A percentile compares a stretch with the other conserved stretches of the same genome.
These are phyloP conservation scores for Cephonodes hylas DNA, from an alignment of 2,888 invertebrate genomes.

Conservation along the genomic window DNA sequence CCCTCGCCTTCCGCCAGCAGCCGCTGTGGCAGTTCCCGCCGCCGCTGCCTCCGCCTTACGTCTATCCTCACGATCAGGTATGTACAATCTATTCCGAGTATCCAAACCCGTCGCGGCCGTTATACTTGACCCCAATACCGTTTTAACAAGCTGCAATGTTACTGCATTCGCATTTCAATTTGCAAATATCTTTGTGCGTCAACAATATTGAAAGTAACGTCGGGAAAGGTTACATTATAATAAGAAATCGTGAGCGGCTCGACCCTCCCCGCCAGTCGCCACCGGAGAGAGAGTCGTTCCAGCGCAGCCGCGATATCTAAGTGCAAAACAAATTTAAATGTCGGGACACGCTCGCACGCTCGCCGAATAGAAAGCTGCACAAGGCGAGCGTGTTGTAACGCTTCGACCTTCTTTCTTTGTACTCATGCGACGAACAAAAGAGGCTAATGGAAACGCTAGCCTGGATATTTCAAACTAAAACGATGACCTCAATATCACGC, in stretches of 20 bases:
- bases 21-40: slow-evolving; percentile 93
- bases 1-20: slow-evolving; percentile 84
- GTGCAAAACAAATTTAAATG: slow-evolving; percentile 78
- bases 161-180: slow-evolving; percentile 46
- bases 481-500: slow-evolving; percentile 69
- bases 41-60: slow-evolving; percentile 88
- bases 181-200: slow-evolving; percentile 35
- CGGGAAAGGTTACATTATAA: slow-evolving; percentile 51
- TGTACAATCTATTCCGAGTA: slow-evolving; percentile 64
- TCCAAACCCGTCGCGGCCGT: slow-evolving; percentile 56
- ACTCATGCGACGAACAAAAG: slow-evolving; percentile 65
- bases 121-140: slow-evolving; percentile 71
- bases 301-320: slow-evolving; percentile 64
- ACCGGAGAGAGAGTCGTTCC: slow-evolving; percentile 67
- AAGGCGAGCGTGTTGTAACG: slow-evolving; percentile 77
- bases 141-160: slow-evolving; percentile 48
- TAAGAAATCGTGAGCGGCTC: slow-evolving; percentile 72
- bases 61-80: slow-evolving; percentile 91
- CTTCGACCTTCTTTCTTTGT: slow-evolving; percentile 74
- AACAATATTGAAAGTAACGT: slow-evolving; percentile 58
- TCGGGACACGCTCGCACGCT: slow-evolving; percentile 75
- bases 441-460: slow-evolving; percentile 64
- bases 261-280: slow-evolving; percentile 74
- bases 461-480: slow-evolving; percentile 60
- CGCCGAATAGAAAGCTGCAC: slow-evolving; percentile 77